Percentiles rank a stretch among this genome's conserved stretches.
Conservation (phyloP, 1,140 invertebrate species). For the Cardiocondyla obscurior region DNA sequence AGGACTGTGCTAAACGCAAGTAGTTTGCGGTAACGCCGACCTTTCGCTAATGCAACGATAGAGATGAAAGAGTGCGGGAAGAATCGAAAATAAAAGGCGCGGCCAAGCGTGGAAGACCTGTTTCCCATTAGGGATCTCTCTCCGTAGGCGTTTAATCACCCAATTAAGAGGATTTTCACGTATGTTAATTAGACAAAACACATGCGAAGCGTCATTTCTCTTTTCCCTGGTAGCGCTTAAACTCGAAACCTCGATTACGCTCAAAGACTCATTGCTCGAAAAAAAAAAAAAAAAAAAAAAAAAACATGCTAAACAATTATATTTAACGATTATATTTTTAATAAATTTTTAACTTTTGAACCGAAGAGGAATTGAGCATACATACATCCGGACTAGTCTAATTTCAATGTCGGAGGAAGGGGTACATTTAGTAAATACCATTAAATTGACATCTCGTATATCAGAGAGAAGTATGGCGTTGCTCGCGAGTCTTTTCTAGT, state of each 20-base stretch:
- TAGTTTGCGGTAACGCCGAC: background rate
- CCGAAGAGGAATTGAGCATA: background rate
- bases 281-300: constrained; percentile 78
- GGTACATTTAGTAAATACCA: constrained; percentile 56
- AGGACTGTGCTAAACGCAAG: constrained; percentile 7
- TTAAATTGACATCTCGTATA: constrained; percentile 73
- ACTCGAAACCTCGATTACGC: constrained; percentile 61
- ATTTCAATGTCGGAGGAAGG: constrained; percentile 46
- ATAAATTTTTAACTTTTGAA: background rate
- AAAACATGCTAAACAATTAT: no score
- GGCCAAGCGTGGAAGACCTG: constrained; percentile 9
- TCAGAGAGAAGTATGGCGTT: constrained; percentile 64
- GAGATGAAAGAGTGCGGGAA: background rate
- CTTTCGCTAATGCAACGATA: constrained; percentile 23
- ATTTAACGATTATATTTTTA: no score
- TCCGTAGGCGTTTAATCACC: constrained; percentile 75
- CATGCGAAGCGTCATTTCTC: constrained; percentile 74
- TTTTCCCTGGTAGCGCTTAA: constrained; percentile 43
- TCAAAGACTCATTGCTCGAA: constrained; percentile 70
- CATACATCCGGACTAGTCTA: constrained; percentile 39
- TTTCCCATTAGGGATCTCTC: constrained; percentile 72
- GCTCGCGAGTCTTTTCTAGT: constrained; percentile 21
- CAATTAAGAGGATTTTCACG: constrained; percentile 80
- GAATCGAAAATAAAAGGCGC: constrained; percentile 3
- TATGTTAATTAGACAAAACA: constrained; percentile 82